Base-by-base conservation (phyloP, 2,797 vertebrate genomes). In the Sebastolobus alascanus region DNA sequence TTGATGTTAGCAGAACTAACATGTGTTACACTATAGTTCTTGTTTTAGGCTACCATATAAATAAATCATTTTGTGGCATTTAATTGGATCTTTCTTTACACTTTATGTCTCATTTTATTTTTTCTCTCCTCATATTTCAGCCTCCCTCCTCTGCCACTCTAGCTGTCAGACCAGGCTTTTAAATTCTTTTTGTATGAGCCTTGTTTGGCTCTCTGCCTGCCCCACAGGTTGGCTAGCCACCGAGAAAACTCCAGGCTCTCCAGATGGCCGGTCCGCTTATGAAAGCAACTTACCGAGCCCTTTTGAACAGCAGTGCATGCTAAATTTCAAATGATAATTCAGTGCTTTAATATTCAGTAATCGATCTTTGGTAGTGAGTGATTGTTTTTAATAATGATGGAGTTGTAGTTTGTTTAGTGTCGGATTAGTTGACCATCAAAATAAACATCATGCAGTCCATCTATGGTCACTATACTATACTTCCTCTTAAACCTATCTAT, bases 141-240 rank as follows among this genome's bases (percentile, higher is more conserved):
- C 43, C 33, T 77, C 46, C 59, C 35, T 59, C 52, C 55, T 40
- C 55, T 71, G 40, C 38, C 63, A 77, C 58, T 73, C 38, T 74
- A 37, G 73, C 84, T 86, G 70, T 89, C 84, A 79, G 74, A 83
- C 67, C 74, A 61, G 50, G 64, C 72, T 64, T 83, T 87, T 68
- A 65, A 87, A 82, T 83, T 79, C 37, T 80, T 89, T 88, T 83
- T 84, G 84, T 75, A 81, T 87, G 63, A 83, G 81, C 66, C 84
- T 75, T 33, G 77, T 77, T 86, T 90, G 90, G 88, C 88, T 84
- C 31, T 6, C 64, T 84, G 87, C 87, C 85, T 87, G 85, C 76
- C 81, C 84, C 67, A 60, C 73, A 89, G 88, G 84, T 91, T 76
- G 56, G 72, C 87, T 75, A 74, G 78, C 72, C 86, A 90, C 74